Evolutionary conservation across 2,113 vertebrate species (phyloP).

Genomic region (Rhombomys opimus): DNA sequence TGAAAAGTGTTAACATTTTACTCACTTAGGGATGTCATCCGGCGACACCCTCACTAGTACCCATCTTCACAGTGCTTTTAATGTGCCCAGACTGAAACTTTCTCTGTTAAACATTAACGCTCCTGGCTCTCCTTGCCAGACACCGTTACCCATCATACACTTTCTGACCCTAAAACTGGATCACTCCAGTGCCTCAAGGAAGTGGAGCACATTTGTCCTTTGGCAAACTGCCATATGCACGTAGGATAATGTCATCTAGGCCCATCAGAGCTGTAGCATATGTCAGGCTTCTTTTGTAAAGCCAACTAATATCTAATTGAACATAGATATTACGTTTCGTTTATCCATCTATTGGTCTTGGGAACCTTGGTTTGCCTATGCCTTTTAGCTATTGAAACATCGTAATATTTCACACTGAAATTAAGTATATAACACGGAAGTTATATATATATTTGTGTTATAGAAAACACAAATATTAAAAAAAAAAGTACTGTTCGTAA

Average conservation of each 20-base stretch:
- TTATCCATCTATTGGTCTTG: neutral
- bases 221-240: neutral
- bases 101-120: neutral
- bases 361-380: neutral
- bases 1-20: neutral
- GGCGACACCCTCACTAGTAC: neutral
- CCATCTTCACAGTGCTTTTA: neutral
- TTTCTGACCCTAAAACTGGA: neutral
- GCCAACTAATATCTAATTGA: neutral
- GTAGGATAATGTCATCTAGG: neutral
- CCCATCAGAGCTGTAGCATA: neutral
- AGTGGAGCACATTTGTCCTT: neutral
- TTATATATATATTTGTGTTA: too few relatives aligned
- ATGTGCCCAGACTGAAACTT: neutral
- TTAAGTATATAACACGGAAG: neutral
- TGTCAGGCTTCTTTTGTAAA: neutral
- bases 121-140: neutral
- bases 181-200: neutral
- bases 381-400: neutral
- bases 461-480: neutral
- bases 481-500: neutral
- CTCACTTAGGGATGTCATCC: neutral
- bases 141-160: neutral
- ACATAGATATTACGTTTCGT: neutral
- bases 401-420: slow-evolving; percentile 10